Conservation (phyloP, 2,888 invertebrate species). For the Lingula anatina region DNA sequence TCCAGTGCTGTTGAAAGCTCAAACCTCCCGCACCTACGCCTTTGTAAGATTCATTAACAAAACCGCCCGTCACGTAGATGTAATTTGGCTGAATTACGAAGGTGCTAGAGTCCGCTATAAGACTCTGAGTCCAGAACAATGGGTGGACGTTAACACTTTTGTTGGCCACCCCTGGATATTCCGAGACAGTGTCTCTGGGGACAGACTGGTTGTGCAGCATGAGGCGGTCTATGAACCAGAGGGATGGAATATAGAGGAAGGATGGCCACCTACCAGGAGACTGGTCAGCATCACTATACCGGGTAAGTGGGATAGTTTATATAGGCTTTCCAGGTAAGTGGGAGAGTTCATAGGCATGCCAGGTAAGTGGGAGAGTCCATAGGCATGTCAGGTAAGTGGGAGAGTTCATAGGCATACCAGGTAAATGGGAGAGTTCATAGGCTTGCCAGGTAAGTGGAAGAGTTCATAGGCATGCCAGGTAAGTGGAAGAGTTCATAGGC, state of each 20-base stretch:
- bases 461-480: too few relatives aligned
- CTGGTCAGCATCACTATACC: conserved; percentile 31
- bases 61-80: conserved; percentile 59
- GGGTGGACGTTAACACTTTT: conserved; percentile 68
- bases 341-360: too few relatives aligned
- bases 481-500: too few relatives aligned
- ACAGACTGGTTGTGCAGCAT: conserved; percentile 60
- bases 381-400: too few relatives aligned
- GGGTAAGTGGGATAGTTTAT: conserved; percentile 19
- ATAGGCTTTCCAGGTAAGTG: too few relatives aligned
- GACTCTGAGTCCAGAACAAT: conserved; percentile 58
- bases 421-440: too few relatives aligned
- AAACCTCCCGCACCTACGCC: conserved; percentile 38
- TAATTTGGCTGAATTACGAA: conserved; percentile 74
- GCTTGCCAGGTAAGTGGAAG: too few relatives aligned
- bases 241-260: conserved; percentile 9
- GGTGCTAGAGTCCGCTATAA: conserved; percentile 63
- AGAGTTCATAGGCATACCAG: too few relatives aligned
- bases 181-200: conserved; percentile 65
- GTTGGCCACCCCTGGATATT: conserved; percentile 83
- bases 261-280: conserved; percentile 23
- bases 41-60: conserved; percentile 63
- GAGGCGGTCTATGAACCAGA: conserved; percentile 39
- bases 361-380: too few relatives aligned
- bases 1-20: too few relatives aligned